Evolutionary conservation across 2,797 vertebrate genomes (phyloP).

Genomic region (Helarctos malayanus): DNA sequence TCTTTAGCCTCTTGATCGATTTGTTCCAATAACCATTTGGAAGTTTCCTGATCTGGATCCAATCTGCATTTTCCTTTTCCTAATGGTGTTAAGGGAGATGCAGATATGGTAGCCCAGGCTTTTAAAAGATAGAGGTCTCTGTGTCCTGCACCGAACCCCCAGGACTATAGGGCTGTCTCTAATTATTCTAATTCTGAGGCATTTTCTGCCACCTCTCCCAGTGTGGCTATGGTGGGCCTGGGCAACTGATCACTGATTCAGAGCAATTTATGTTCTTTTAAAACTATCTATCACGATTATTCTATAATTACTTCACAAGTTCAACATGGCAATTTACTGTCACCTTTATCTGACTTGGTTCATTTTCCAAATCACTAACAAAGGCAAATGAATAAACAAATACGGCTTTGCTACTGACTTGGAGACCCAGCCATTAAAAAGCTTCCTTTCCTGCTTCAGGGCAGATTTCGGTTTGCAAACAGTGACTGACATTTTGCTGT

Average conservation of each 20-base stretch:
- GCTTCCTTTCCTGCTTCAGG: background rate
- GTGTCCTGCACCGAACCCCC: background rate
- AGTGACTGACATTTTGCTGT: background rate
- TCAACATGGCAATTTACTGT: background rate
- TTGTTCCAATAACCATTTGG: background rate
- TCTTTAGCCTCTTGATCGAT: background rate
- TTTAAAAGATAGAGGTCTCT: constrained; percentile 18
- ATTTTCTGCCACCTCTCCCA: background rate
- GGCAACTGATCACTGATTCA: background rate
- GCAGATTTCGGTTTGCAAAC: background rate
- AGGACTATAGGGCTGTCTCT: background rate
- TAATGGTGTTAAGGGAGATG: background rate
- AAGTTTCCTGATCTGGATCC: background rate
- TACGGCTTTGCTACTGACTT: background rate
- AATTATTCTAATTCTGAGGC: background rate
- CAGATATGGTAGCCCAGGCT: background rate
- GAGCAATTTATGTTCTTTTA: background rate
- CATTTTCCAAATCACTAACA: constrained; percentile 35
- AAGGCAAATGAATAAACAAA: constrained; percentile 13
- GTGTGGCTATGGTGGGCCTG: background rate
- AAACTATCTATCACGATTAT: background rate
- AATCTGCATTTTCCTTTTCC: background rate
- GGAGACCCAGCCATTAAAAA: background rate
- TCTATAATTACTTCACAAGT: background rate
- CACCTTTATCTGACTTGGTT: constrained; percentile 42